Evolutionary conservation across 2,888 invertebrate genomes (phyloP).

Genomic region (Leistus spinibarbis): DNA sequence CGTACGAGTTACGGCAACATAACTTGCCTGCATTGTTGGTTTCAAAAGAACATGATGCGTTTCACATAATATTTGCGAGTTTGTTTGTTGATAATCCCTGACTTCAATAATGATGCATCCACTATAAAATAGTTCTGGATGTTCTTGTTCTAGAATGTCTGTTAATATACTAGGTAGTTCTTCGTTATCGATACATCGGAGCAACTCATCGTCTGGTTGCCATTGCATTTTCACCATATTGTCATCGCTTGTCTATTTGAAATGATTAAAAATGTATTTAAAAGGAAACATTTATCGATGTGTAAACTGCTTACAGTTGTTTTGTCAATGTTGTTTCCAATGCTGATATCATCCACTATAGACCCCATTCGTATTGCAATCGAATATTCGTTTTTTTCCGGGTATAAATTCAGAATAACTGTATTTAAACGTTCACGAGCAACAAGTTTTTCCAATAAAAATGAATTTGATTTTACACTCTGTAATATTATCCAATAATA

Average conservation of each 20-base stretch:
- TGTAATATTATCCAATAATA: conserved; percentile 58
- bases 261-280: neutral
- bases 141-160: conserved; percentile 81
- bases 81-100: conserved; percentile 84
- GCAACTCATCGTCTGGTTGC: conserved; percentile 85
- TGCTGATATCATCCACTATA: conserved; percentile 27
- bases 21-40: conserved; percentile 81
- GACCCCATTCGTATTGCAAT: conserved; percentile 50
- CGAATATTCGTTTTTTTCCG: conserved; percentile 91
- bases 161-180: conserved; percentile 86
- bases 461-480: conserved; percentile 65
- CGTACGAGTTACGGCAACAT: too few species aligned
- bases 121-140: conserved; percentile 86
- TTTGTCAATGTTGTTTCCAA: conserved; percentile 33
- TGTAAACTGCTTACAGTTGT: neutral
- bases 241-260: conserved; percentile 39
- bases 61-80: conserved; percentile 78
- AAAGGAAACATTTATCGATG: neutral
- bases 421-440: conserved; percentile 86
- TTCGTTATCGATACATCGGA: conserved; percentile 89
- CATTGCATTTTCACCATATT: conserved; percentile 73
- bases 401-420: conserved; percentile 87
- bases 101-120: conserved; percentile 92
- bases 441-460: conserved; percentile 83
- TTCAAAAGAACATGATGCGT: conserved; percentile 85